These are phyloP conservation scores for Nemotelus nigrinus DNA, from an alignment of 2,888 invertebrate species.

Conservation along the genomic window DNA sequence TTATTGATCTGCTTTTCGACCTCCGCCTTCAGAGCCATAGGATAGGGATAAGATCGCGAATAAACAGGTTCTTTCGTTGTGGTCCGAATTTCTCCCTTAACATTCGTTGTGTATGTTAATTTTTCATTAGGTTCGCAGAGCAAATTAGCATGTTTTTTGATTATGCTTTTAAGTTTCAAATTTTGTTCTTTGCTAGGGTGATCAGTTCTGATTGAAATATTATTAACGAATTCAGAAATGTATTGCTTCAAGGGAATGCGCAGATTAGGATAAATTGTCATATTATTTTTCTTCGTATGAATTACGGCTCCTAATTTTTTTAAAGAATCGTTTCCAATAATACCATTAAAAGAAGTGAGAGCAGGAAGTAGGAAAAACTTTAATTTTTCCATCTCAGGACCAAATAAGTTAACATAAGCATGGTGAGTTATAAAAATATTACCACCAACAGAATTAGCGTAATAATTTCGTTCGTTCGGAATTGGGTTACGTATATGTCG, in stretches of 20 bases:
- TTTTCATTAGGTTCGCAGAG: no score
- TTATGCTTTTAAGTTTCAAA: no score
- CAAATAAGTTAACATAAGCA: background rate
- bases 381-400: conserved; percentile 12
- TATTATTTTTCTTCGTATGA: conserved; percentile 11
- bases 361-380: conserved; percentile 4
- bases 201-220: conserved; percentile 3
- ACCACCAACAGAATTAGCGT: conserved; percentile 11
- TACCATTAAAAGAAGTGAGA: conserved; percentile 25
- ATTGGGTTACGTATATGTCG: conserved; percentile 15
- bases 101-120: no score
- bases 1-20: conserved; percentile 20
- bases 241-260: conserved; percentile 20
- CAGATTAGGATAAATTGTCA: conserved; percentile 13
- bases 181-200: no score
- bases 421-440: no score
- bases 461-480: background rate
- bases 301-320: background rate
- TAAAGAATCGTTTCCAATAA: conserved; percentile 16
- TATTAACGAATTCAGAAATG: conserved; percentile 7
- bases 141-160: no score
- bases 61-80: no score
- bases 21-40: no score
- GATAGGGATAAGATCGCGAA: no score
- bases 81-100: no score